Base-by-base conservation (phyloP, 1,140 invertebrate species). In the Colletes gigas region DNA sequence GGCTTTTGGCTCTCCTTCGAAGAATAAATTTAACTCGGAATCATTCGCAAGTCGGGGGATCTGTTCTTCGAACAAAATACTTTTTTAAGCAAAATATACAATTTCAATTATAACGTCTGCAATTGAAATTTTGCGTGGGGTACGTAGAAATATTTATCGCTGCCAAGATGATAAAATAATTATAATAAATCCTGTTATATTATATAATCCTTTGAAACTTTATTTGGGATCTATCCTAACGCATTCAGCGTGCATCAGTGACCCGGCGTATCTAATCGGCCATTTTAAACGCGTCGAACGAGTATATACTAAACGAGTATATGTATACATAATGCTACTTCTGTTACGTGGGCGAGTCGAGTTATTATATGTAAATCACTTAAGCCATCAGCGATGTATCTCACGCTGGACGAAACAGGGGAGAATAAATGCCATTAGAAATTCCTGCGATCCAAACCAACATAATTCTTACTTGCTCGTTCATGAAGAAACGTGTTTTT, bases 11-110 rank as follows among this genome's bases (percentile, higher is more conserved):
- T 69, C 66, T 88, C 78, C 63, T 30, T 67, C 65, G 65, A 63
- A 54, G 83, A 67, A 87, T 83, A 81, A 83, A 87, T 87, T 87
- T 86, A 86, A 39, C 72, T 66, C 54, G 30, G 66, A 78, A 77
- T 78, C 17, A 80, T 80, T 67, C 54, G 52, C 59, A 55, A 60
- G 50, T 68, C 19, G 47, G 60, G 50, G 30, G 50, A 69, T 77
- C 39, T 63, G 65, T 30, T 81, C 55, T 39, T 10, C 10, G 47
- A 65, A 57, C 60, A 57, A 81, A 69, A 81, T 73, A 74, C 62
- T 47, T 39, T 81, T 52, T 57, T 9, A 8, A 39, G 21, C 6
- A 44, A 19, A 10, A 5, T 30, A 62, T 62, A 57, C 39, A 10
- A 8, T 7, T 50, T 62, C 19, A 7, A 63, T 62, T 71, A 10